Conservation (phyloP, 2,888 invertebrate species). For the Drosophila putrida region DNA sequence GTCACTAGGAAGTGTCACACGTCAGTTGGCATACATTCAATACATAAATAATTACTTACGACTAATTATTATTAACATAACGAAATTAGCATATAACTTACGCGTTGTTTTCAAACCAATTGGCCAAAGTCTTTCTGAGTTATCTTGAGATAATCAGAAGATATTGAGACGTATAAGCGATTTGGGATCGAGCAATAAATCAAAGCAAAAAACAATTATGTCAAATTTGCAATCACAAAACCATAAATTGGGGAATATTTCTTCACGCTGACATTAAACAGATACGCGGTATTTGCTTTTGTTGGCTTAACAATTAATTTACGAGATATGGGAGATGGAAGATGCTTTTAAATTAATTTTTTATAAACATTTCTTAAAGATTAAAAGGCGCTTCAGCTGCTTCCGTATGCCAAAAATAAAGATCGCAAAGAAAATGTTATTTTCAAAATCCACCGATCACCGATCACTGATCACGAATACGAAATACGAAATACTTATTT, state of each 20-base stretch:
- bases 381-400: constrained; percentile 43
- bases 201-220: constrained; percentile 65
- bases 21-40: constrained; percentile 59
- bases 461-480: constrained; percentile 53
- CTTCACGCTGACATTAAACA: constrained; percentile 64
- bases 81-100: constrained; percentile 68
- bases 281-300: constrained; percentile 55
- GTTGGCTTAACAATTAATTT: constrained; percentile 52
- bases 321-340: constrained; percentile 2
- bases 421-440: constrained; percentile 6
- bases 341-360: constrained; percentile 17
- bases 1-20: constrained; percentile 61
- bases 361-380: constrained; percentile 44
- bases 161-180: not conserved
- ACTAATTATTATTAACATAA: constrained; percentile 65
- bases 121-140: not conserved
- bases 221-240: constrained; percentile 71
- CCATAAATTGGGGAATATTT: constrained; percentile 54
- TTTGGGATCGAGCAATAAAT: constrained; percentile 45
- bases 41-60: constrained; percentile 63
- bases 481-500: no score
- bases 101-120: constrained; percentile 23
- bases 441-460: constrained; percentile 22
- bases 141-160: constrained; percentile 3
- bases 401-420: constrained; percentile 61